These are phyloP conservation scores for Drosophila hydei DNA, from an alignment of 1,140 invertebrate species.

Conservation along the genomic window DNA sequence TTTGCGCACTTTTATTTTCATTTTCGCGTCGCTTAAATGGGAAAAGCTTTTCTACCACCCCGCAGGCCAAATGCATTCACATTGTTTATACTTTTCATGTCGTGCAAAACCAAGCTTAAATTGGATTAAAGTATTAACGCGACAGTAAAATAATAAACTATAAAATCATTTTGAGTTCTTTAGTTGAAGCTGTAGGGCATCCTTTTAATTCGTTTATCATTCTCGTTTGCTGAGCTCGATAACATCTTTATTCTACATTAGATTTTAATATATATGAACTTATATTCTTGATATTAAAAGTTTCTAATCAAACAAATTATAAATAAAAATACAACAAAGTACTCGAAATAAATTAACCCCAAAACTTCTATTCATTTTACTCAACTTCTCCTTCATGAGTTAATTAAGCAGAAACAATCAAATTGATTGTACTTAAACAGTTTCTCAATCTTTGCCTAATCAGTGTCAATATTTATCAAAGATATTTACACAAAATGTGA, in stretches of 20 bases:
- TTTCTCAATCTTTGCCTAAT: constrained; percentile 13
- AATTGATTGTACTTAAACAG: not conserved
- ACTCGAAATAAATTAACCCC: not conserved
- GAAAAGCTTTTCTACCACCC: not conserved
- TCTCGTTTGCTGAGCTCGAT: too few relatives aligned
- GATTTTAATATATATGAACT: too few relatives aligned
- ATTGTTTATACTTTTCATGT: not conserved
- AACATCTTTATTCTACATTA: too few relatives aligned
- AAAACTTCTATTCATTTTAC: not conserved
- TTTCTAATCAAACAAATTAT: not conserved
- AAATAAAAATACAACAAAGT: not conserved
- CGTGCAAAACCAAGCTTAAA: not conserved
- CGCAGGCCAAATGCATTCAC: not conserved
- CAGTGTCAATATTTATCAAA: constrained; percentile 35
- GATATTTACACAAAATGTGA: constrained; percentile 17
- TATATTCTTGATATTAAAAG: too few relatives aligned
- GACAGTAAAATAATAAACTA: not conserved
- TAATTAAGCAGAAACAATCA: constrained; percentile 24
- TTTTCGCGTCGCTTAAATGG: not conserved
- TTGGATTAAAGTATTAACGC: not conserved
- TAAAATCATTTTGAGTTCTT: not conserved
- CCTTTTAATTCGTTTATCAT: too few relatives aligned
- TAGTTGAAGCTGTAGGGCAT: too few relatives aligned
- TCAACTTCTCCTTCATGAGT: not conserved
- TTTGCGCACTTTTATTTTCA: constrained; percentile 4